Conservation (phyloP, 2,888 invertebrate species). For the Phrixothrix hirtus region DNA sequence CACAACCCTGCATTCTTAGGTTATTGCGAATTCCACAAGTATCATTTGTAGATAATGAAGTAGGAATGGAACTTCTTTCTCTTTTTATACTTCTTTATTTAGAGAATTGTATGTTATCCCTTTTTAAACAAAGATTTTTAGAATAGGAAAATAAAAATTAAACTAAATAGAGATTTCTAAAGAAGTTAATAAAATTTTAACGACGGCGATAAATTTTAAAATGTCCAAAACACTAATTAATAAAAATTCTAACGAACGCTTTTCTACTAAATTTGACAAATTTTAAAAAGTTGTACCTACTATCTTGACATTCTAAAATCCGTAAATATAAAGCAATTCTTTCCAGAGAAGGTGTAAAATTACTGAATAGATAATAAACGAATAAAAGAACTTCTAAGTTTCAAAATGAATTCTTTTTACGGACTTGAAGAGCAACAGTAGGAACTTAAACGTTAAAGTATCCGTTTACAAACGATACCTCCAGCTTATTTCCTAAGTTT, state of each 20-base stretch:
- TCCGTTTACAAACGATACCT: slow-evolving; percentile 32
- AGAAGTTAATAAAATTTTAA: no score
- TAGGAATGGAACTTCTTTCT: slow-evolving; percentile 41
- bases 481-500: slow-evolving; percentile 21
- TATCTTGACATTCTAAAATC: no score
- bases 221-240: slow-evolving; percentile 12
- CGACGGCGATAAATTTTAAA: slow-evolving; percentile 10
- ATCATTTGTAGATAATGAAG: slow-evolving; percentile 52
- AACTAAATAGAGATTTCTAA: slow-evolving; percentile 19
- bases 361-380: slow-evolving; percentile 27
- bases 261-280: background rate
- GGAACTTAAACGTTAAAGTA: slow-evolving; percentile 29
- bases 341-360: slow-evolving; percentile 23
- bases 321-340: no score
- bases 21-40: slow-evolving; percentile 59
- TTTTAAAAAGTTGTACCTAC: background rate
- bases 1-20: slow-evolving; percentile 52
- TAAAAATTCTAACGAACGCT: slow-evolving; percentile 16
- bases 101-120: slow-evolving; percentile 1
- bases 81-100: slow-evolving; percentile 3
- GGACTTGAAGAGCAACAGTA: slow-evolving; percentile 18
- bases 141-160: no score
- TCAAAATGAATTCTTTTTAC: slow-evolving; percentile 26
- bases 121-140: slow-evolving; percentile 6
- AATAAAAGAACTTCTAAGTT: slow-evolving; percentile 26